Percentiles rank a stretch among this genome's conserved stretches.
These are phyloP conservation scores for Sebastes melanostomus DNA, from an alignment of 2,797 vertebrate species.

Conservation along the genomic window DNA sequence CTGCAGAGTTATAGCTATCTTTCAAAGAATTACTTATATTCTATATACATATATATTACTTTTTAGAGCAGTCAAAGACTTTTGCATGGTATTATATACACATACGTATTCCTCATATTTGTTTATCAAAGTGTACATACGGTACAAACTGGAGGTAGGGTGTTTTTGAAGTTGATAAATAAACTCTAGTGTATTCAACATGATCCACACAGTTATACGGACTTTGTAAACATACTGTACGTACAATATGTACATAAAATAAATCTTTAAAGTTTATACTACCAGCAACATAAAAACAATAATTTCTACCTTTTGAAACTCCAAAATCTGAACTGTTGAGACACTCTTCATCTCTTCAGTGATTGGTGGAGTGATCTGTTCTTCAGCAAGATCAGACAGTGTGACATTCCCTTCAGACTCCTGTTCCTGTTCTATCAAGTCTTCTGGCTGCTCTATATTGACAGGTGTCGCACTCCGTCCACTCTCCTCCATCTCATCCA, in stretches of 20 bases:
- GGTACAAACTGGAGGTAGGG: neutral
- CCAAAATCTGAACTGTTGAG: conserved; percentile 83
- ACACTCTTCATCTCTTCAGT: conserved; percentile 78
- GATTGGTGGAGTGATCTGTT: conserved; percentile 57
- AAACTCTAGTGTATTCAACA: neutral
- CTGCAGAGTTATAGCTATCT: neutral
- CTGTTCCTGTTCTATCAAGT: conserved; percentile 77
- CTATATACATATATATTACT: neutral
- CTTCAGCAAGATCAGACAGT: conserved; percentile 43
- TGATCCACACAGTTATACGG: neutral
- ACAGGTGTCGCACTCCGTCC: conserved; percentile 96
- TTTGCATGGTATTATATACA: too few relatives aligned
- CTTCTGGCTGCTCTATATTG: conserved; percentile 92
- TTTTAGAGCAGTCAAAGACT: neutral
- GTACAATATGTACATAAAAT: neutral
- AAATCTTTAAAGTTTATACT: neutral
- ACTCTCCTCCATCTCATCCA: conserved; percentile 98
- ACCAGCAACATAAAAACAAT: neutral
- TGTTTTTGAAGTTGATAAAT: neutral
- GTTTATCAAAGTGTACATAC: neutral
- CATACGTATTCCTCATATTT: neutral
- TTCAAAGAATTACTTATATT: neutral
- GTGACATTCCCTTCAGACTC: conserved; percentile 51
- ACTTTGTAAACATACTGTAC: neutral
- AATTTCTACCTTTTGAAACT: conserved; percentile 89